Percentiles rank a stretch among this genome's conserved stretches.
phyloP scores from a whole-genome alignment of 2,113 vertebrate genomes.

The Bubalus kerabau region DNA sequence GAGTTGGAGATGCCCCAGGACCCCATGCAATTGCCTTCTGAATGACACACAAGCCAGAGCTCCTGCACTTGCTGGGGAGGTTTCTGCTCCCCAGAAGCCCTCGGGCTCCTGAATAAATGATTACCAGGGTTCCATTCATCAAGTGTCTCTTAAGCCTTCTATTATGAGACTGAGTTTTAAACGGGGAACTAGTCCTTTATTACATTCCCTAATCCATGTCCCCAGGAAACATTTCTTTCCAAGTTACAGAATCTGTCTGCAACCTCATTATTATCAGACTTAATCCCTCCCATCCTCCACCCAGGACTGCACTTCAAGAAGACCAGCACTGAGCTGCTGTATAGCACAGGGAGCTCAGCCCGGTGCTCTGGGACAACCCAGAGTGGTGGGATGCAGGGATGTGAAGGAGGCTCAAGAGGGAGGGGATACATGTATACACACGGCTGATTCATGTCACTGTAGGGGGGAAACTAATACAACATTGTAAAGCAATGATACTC shows the following conservation, averaged over 20 bases:
- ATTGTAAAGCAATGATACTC: background rate
- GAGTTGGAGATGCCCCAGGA: background rate
- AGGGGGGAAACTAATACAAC: background rate
- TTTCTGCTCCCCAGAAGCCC: background rate
- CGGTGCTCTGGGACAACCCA: background rate
- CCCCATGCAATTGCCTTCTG: background rate
- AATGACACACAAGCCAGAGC: background rate
- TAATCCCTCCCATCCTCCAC: background rate
- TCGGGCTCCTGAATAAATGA: background rate
- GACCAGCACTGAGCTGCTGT: background rate
- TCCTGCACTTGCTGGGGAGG: background rate
- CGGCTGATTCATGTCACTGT: background rate
- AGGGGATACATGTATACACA: background rate
- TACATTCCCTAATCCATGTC: constrained; percentile 12
- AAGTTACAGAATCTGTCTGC: background rate
- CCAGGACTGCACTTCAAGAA: background rate
- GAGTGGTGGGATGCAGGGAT: background rate
- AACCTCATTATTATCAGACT: background rate
- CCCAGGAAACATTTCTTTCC: constrained; percentile 11
- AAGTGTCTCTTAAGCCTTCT: constrained; percentile 9
- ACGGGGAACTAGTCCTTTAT: background rate
- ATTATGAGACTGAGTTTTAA: constrained; percentile 43
- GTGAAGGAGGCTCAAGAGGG: background rate
- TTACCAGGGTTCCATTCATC: background rate
- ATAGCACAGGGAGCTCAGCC: background rate